Conservation (phyloP, 1,140 invertebrate species). For the Ceratosolen fusciceps region DNA sequence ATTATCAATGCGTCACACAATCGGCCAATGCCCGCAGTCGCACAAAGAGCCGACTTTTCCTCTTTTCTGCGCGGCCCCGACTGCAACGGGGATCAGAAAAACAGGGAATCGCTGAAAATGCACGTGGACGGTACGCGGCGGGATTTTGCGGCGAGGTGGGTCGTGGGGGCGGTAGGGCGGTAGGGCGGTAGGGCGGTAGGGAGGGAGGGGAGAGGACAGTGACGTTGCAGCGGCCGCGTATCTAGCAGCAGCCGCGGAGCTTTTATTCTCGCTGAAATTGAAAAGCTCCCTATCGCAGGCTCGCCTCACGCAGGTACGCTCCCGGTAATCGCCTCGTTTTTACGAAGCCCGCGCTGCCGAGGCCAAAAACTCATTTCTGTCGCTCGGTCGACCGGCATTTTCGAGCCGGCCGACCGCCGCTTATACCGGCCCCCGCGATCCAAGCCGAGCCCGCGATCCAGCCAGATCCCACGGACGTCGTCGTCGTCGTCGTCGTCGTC, state of each 20-base stretch:
- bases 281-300: slow-evolving; percentile 54
- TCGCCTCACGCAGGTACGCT: slow-evolving; percentile 21
- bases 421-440: not conserved
- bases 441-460: too few relatives aligned
- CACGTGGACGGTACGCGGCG: too few relatives aligned
- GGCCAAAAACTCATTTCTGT: not conserved
- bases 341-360: not conserved
- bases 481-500: too few relatives aligned
- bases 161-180: too few relatives aligned
- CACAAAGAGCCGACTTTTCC: slow-evolving; percentile 50
- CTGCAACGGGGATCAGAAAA: slow-evolving; percentile 1
- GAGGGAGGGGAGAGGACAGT: not conserved
- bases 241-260: slow-evolving; percentile 61
- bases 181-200: too few relatives aligned
- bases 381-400: not conserved
- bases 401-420: too few relatives aligned
- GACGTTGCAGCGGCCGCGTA: slow-evolving; percentile 52
- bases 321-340: not conserved
- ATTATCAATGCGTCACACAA: slow-evolving; percentile 71
- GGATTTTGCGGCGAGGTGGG: too few relatives aligned
- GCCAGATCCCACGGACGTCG: too few relatives aligned
- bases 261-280: slow-evolving; percentile 66
- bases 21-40: slow-evolving; percentile 53
- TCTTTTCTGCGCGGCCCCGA: slow-evolving; percentile 16
- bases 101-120: too few relatives aligned